Evolutionary conservation across 1,140 invertebrate genomes (phyloP), one percentile per base, ranked within the genome.

Genomic region (Drosophila sp.): DNA sequence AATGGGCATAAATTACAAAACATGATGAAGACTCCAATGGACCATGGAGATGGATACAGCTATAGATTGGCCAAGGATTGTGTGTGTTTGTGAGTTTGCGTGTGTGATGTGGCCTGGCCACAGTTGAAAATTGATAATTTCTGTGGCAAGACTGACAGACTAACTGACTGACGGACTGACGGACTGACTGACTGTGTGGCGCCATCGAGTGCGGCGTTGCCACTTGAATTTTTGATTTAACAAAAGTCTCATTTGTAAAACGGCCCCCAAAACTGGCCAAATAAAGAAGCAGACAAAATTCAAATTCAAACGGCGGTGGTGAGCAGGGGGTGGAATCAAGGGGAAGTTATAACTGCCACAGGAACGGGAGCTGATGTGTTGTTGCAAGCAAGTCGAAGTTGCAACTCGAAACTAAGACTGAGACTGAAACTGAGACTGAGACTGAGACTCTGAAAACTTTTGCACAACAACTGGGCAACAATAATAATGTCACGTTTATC

Each of bases 401-500:
- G 45, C 46, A 50, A 50, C n/a, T 50, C 27, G 4, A 50, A 50
- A n/a, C n/a, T n/a, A n/a, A n/a, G 46, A 7, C 36, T 41, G 4
- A 32, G 50, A n/a, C 50, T 34, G 36, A 8, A 64, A 51, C 13
- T 29, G 69, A 62, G 56, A 53, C 69, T 13, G 62, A 57, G 38
- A 53, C 63, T 54, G 27, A 43, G n/a, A 18, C 13, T 18, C 7
- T 18, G 29, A 62, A 86, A 87, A 78, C 51, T 87, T 84, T 80
- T 65, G 80, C 76, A 72, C 80, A 77, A 84, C 74, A 72, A 72
- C 70, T 86, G 78, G 78, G 75, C 86, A 78, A 87, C 83, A 89
- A 89, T 87, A 87, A 87, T 87, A 87, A 87, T 87, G 83, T 87
- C 83, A 87, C 83, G 83, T 87, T 87, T 87, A 89, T 87, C 83